Conservation (phyloP, 1,140 invertebrate species). For the Orussus abietinus region DNA sequence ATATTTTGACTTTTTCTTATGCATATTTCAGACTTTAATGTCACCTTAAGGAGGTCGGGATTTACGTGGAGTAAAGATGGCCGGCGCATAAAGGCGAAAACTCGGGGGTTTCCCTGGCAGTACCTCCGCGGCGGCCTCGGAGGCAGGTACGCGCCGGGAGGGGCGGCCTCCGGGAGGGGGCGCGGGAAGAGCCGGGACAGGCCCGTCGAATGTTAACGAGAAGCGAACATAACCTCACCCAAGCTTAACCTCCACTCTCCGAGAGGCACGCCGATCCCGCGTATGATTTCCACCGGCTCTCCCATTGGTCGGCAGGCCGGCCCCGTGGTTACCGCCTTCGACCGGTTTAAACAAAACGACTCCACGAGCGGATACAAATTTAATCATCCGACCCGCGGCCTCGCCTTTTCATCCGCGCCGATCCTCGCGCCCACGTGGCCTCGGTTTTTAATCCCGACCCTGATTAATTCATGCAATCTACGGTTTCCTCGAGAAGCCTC, state of each 20-base stretch:
- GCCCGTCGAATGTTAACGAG: conserved; percentile 47
- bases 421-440: conserved; percentile 5
- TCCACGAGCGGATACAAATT: conserved; percentile 20
- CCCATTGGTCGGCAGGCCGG: conserved; percentile 36
- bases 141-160: no score
- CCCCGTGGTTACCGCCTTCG: conserved; percentile 40
- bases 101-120: no score
- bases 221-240: conserved; percentile 37
- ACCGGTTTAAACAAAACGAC: conserved; percentile 39
- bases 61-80: no score
- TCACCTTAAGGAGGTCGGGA: no score
- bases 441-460: no score
- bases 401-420: conserved; percentile 24
- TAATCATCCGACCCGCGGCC: conserved; percentile 22
- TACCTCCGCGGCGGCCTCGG: no score
- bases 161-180: no score
- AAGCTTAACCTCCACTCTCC: conserved; percentile 22
- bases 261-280: conserved; percentile 29
- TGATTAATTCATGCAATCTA: no score
- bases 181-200: conserved; percentile 32
- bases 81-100: no score
- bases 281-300: conserved; percentile 44
- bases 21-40: no score
- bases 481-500: no score
- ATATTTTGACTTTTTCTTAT: no score